Evolutionary conservation across 2,113 vertebrate species (phyloP), one percentile per base, ranked within the genome.

Genomic region (Osmerus mordax): DNA sequence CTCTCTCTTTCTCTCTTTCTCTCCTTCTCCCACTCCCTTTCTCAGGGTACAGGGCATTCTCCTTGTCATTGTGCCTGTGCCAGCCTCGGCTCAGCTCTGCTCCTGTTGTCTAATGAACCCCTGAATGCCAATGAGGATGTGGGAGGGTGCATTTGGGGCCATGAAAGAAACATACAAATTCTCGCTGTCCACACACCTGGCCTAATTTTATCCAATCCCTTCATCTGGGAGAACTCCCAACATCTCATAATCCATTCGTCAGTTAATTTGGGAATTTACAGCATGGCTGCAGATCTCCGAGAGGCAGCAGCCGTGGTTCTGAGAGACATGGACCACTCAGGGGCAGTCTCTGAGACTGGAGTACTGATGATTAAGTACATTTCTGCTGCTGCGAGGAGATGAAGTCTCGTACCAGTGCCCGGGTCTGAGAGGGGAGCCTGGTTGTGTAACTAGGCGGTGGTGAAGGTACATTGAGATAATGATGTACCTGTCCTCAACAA

Each of bases 401-500:
- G 79, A 89, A 83, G 86, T 86, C 86, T 85, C 81, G 76, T 86
- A 85, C 84, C 81, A 66, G 81, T 69, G 77, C 74, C 73, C 76
- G 65, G 87, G 79, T 85, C 76, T 74, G 87, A 83, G 84, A 81
- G 81, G 69, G 84, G 81, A 86, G 87, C 74, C 62, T 36, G 77
- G 76, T 72, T 84, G 83, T 81, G 82, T 79, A 90, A 86, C 86
- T 87, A 85, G 84, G 85, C 86, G 79, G 79, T 78, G 81, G 84
- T 60, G 72, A 80, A 84, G 89, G 80, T 87, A 87, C 87, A 89
- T 86, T 84, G 87, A 89, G 91, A 90, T 92, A 93, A 91, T 90
- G 90, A 91, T 91, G 89, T 91, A 92, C 89, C 90, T 91, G 90
- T 92, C 92, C 90, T 89, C 84, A 87, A 88, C 89, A 90, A 91